Conservation (phyloP, 2,888 invertebrate species). For the Campaea margaritaria region DNA sequence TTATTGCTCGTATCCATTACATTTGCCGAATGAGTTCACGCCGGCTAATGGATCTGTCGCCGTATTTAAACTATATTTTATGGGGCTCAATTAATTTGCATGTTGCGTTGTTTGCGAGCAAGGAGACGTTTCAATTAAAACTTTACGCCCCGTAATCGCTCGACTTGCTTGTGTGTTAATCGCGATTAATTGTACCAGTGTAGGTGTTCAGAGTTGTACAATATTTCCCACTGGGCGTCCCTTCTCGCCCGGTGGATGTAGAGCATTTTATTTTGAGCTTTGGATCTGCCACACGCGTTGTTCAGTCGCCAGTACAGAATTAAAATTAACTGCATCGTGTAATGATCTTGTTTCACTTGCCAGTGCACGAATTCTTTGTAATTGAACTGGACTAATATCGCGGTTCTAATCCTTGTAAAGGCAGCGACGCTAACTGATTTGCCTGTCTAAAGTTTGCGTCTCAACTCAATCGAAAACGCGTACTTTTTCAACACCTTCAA, state of each 20-base stretch:
- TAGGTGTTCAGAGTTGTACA: slow-evolving; percentile 27
- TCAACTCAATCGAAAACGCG: slow-evolving; percentile 22
- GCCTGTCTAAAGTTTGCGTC: slow-evolving; percentile 19
- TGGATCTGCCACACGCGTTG: slow-evolving; percentile 31
- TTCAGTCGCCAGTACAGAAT: slow-evolving; percentile 20
- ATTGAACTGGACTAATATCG: neutral
- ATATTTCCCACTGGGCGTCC: slow-evolving; percentile 28
- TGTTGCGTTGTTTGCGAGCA: slow-evolving; percentile 47
- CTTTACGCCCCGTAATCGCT: slow-evolving; percentile 57
- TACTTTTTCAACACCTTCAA: slow-evolving; percentile 36
- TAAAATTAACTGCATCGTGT: slow-evolving; percentile 30
- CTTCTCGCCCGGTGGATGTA: slow-evolving; percentile 29
- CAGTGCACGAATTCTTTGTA: slow-evolving; percentile 16
- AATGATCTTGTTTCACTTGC: slow-evolving; percentile 11
- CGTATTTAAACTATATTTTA: slow-evolving; percentile 50
- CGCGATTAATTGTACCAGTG: slow-evolving; percentile 56
- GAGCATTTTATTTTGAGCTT: slow-evolving; percentile 42
- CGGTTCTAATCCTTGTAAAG: slow-evolving; percentile 10
- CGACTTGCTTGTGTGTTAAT: slow-evolving; percentile 52
- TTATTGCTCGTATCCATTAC: slow-evolving; percentile 34
- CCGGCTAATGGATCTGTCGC: slow-evolving; percentile 50
- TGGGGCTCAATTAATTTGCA: slow-evolving; percentile 66
- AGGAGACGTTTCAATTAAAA: slow-evolving; percentile 65
- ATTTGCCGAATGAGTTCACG: slow-evolving; percentile 35
- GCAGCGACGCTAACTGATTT: slow-evolving; percentile 10